Percentiles rank a stretch among this genome's conserved stretches.
These are phyloP conservation scores for Ashinkailepas kermadecensis DNA, from an alignment of 2,888 invertebrate species.

Conservation along the genomic window DNA sequence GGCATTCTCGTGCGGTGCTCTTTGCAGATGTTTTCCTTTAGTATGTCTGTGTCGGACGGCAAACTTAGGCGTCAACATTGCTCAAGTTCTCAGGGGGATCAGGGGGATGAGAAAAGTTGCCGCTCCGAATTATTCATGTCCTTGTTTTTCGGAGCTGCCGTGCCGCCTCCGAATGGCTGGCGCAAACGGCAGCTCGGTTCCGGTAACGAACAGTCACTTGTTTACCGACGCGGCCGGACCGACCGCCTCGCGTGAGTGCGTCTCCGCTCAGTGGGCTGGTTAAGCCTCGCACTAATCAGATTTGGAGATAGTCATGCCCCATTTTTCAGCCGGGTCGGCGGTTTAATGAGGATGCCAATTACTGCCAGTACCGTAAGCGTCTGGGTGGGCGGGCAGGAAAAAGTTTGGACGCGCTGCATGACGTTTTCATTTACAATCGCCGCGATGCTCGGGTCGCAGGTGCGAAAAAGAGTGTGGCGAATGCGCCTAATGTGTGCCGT, in stretches of 20 bases:
- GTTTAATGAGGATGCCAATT: constrained; percentile 11
- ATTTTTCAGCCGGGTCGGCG: neutral
- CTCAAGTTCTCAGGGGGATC: constrained; percentile 19
- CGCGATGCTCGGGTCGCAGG: neutral
- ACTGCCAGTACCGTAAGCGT: neutral
- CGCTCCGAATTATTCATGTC: constrained; percentile 1
- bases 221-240: neutral
- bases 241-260: neutral
- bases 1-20: neutral
- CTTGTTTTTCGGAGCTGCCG: neutral
- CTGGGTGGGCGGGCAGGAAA: neutral
- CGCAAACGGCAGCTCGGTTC: neutral
- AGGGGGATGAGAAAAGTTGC: constrained; percentile 13
- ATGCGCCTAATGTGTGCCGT: neutral
- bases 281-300: neutral
- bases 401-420: neutral
- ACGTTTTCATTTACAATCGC: constrained; percentile 21
- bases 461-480: neutral
- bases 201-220: constrained; percentile 16
- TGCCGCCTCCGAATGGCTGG: neutral
- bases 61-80: neutral
- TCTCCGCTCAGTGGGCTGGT: neutral
- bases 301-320: constrained; percentile 1
- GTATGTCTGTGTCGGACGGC: neutral
- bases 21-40: neutral